A percentile compares a stretch with the other conserved stretches of the same genome.
Conservation (phyloP, 2,888 invertebrate species). For the Andrena minutula region DNA sequence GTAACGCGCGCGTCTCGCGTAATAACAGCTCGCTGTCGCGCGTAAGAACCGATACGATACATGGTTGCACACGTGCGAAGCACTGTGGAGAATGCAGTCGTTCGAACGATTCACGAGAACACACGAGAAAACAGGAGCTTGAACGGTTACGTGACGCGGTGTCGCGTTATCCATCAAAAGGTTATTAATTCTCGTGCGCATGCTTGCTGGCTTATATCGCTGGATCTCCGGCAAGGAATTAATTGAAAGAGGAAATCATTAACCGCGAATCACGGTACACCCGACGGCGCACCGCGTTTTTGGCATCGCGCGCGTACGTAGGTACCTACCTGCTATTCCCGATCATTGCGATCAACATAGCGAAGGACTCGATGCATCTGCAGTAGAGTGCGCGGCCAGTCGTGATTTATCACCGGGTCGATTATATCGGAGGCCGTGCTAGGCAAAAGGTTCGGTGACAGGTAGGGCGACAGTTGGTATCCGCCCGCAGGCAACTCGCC, state of each 20-base stretch:
- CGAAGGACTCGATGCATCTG: constrained; percentile 6
- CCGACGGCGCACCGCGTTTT: constrained; percentile 14
- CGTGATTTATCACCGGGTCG: constrained; percentile 62
- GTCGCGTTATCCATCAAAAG: constrained; percentile 44
- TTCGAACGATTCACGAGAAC: constrained; percentile 47
- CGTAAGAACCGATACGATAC: neutral
- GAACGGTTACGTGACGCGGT: constrained; percentile 42
- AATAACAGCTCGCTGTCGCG: constrained; percentile 16
- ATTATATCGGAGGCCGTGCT: constrained; percentile 63
- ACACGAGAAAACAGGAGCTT: constrained; percentile 15
- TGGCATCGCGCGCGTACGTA: neutral
- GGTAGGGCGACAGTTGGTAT: constrained; percentile 73
- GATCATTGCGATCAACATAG: neutral
- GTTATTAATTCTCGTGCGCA: constrained; percentile 43
- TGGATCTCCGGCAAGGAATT: constrained; percentile 17
- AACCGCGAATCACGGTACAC: constrained; percentile 16
- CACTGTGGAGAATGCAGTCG: constrained; percentile 17
- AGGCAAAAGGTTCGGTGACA: constrained; percentile 67
- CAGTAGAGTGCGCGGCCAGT: constrained; percentile 23
- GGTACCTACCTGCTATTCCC: no score
- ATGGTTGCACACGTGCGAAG: neutral
- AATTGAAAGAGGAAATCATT: constrained; percentile 48
- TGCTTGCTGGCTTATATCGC: constrained; percentile 29
- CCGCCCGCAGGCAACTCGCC: constrained; percentile 58
- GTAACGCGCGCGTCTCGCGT: constrained; percentile 19